Evolutionary conservation across 2,113 vertebrate species (phyloP), one percentile per base, ranked within the genome.

Genomic region (Micromys minutus): DNA sequence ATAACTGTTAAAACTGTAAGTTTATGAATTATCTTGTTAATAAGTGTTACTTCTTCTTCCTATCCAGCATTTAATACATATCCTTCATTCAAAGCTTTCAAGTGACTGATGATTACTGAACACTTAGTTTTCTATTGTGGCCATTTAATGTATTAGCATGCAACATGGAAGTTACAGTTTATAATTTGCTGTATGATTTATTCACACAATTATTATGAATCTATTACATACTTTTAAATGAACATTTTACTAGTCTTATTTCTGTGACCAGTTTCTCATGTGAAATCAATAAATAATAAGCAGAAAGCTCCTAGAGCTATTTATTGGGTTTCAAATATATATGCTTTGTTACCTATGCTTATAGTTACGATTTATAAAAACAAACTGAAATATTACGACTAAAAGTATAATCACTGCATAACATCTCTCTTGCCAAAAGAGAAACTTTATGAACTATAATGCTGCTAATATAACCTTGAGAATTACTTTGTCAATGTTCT

Each of bases 401-500:
- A 24, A 50, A 45, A 92, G 8, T 29, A 65, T 71, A n/a, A 65
- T 80, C 4, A 84, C 17, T 85, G 3, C 65, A 0, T 36, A 52
- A 65, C 75, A 4, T 52, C 69, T 90, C 8, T 86, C 50, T 94
- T 91, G 55, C 42, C 36, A 96, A 75, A 80, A 19, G 10, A 8
- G 22, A 39, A 61, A 29, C 50, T 91, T 87, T 16, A 80, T 87
- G 17, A 95, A 83, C 52, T 80, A 79, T 55, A 13, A 50, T 71
- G 88, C 24, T 55, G 31, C 24, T 29, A 83, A 52, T 72, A 84
- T 75, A 95, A 94, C 69, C 39, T 80, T 92, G 15, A 21, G 21
- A 96, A 89, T 59, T 94, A 95, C 74, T 96, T 95, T 83, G 71
- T 7, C 59, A 36, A 0, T 21, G 47, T 12, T 39, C 74, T 74